Conservation (phyloP, 2,888 invertebrate genomes). For the Parthenolecanium corni region DNA sequence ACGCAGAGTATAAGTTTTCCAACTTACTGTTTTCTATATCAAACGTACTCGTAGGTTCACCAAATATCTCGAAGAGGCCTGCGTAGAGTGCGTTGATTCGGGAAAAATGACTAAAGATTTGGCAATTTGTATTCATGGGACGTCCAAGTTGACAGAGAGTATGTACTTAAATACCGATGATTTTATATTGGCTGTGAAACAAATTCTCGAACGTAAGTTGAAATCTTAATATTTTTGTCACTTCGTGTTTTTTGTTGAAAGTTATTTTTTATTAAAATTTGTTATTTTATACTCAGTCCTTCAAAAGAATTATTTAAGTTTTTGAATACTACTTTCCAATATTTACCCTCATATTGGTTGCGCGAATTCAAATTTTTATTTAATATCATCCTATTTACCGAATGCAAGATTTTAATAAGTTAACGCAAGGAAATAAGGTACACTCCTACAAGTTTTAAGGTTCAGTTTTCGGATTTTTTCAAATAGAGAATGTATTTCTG, state of each 20-base stretch:
- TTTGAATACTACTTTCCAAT: too few species aligned
- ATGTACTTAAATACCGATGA: slow-evolving; percentile 71
- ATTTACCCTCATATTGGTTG: background rate
- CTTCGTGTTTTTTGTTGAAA: background rate
- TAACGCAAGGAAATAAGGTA: too few species aligned
- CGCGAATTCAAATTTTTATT: too few species aligned
- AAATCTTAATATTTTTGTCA: slow-evolving; percentile 32
- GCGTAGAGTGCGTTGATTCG: slow-evolving; percentile 67
- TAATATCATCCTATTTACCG: too few species aligned
- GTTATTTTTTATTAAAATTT: too few species aligned
- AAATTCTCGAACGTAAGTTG: slow-evolving; percentile 49
- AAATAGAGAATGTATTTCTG: too few species aligned
- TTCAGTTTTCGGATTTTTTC: too few species aligned
- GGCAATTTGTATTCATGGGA: slow-evolving; percentile 72
- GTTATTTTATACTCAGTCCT: too few species aligned
- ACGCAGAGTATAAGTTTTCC: too few species aligned
- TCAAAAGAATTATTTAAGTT: too few species aligned
- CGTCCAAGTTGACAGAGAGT: slow-evolving; percentile 65
- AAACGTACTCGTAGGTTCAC: slow-evolving; percentile 46
- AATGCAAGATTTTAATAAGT: too few species aligned
- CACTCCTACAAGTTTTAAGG: too few species aligned
- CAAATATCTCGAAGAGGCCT: slow-evolving; percentile 61
- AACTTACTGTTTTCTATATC: background rate
- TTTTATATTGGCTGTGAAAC: slow-evolving; percentile 69
- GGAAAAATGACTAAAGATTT: slow-evolving; percentile 84